Evolutionary conservation across 2,888 invertebrate species (phyloP).

Genomic region (Sylvicola cinctus): DNA sequence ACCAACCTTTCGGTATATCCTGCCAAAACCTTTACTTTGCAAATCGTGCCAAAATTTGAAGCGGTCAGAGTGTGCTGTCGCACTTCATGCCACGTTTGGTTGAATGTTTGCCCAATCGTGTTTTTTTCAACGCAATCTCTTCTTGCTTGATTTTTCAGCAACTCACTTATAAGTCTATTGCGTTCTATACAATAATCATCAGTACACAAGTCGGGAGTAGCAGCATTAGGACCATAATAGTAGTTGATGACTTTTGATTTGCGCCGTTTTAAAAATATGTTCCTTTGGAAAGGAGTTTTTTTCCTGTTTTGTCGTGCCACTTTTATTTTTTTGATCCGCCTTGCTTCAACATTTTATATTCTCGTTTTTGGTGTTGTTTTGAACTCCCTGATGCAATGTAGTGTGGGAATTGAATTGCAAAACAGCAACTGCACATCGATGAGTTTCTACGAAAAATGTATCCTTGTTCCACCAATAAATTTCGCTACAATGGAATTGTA

Average conservation of each 20-base stretch:
- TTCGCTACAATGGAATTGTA: background rate
- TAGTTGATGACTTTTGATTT: no score
- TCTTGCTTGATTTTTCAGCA: background rate
- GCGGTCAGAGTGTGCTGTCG: background rate
- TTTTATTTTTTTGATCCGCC: background rate
- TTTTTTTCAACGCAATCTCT: background rate
- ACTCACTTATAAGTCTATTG: background rate
- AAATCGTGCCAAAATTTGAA: background rate
- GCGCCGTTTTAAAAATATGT: no score
- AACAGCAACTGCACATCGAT: background rate
- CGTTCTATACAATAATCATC: background rate
- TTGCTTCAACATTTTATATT: background rate
- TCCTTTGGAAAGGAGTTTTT: no score
- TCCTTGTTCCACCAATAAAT: background rate
- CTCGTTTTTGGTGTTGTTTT: background rate
- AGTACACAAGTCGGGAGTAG: background rate
- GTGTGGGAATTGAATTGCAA: background rate
- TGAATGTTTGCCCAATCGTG: background rate
- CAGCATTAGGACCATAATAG: no score
- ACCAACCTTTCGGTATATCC: no score
- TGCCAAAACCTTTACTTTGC: background rate
- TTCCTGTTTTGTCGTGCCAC: background rate
- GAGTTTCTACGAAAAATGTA: background rate
- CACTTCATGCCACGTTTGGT: background rate
- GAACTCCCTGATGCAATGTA: background rate